Evolutionary conservation across 2,888 invertebrate species (phyloP).

Genomic region (Acrobasis consociella): DNA sequence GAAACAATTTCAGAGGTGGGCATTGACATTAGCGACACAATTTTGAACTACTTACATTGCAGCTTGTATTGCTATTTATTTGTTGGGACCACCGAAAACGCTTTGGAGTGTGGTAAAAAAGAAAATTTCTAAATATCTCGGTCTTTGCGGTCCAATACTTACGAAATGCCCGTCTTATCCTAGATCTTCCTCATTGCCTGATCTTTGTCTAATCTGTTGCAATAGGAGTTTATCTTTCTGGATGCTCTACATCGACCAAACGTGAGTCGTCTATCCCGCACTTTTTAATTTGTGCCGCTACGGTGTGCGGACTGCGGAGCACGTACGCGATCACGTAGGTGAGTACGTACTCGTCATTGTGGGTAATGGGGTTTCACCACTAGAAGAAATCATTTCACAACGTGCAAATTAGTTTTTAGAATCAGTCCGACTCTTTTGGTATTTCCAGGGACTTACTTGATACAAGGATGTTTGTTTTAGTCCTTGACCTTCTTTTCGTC

Average conservation of each 20-base stretch:
- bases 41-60: too few relatives aligned
- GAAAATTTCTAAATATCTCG: too few relatives aligned
- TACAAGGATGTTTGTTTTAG: not conserved
- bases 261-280: not conserved
- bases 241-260: not conserved
- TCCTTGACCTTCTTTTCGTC: not conserved
- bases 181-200: too few relatives aligned
- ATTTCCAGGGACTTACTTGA: not conserved
- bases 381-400: slow-evolving; percentile 7
- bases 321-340: slow-evolving; percentile 3
- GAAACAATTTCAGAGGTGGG: too few relatives aligned
- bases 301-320: not conserved
- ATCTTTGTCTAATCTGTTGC: too few relatives aligned
- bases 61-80: too few relatives aligned
- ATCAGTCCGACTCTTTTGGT: slow-evolving; percentile 1
- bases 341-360: not conserved
- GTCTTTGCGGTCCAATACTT: too few relatives aligned
- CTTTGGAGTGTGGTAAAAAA: too few relatives aligned
- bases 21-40: too few relatives aligned
- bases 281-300: not conserved
- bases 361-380: slow-evolving; percentile 5
- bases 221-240: too few relatives aligned
- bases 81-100: too few relatives aligned
- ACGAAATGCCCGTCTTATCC: too few relatives aligned
- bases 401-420: slow-evolving; percentile 15